Evolutionary conservation across 2,113 vertebrate species (phyloP).

Genomic region (Dipodomys stephensi): DNA sequence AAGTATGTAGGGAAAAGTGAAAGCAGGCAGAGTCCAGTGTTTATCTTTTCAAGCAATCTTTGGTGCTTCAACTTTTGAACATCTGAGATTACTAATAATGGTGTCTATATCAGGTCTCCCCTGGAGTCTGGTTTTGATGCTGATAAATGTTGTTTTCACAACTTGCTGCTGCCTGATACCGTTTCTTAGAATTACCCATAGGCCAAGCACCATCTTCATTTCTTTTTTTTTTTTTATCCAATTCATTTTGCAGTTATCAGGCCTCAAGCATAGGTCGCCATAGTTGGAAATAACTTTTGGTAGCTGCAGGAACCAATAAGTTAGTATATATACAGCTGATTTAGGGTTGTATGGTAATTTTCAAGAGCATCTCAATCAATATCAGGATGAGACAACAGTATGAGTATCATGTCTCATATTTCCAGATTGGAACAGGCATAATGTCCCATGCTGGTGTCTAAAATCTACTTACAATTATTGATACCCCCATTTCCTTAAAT

Average conservation of each 20-base stretch:
- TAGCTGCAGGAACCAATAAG: neutral
- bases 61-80: conserved; percentile 31
- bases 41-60: conserved; percentile 57
- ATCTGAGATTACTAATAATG: conserved; percentile 57
- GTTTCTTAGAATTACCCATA: conserved; percentile 64
- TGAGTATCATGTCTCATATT: neutral
- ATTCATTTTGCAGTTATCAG: conserved; percentile 57
- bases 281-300: conserved; percentile 51
- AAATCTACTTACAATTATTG: neutral
- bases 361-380: neutral
- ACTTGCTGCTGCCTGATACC: conserved; percentile 38
- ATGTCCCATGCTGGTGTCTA: neutral
- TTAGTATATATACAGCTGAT: neutral
- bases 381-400: neutral
- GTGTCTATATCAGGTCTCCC: conserved; percentile 52
- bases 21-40: neutral
- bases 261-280: conserved; percentile 6
- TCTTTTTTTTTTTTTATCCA: neutral
- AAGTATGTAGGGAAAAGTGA: conserved; percentile 40
- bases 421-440: neutral
- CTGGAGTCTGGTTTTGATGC: conserved; percentile 43
- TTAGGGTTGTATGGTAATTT: neutral
- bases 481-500: neutral
- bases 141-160: conserved; percentile 72
- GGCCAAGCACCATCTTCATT: neutral